phyloP scores from a whole-genome alignment of 2,888 invertebrate genomes.

The Cotesia congregata region DNA sequence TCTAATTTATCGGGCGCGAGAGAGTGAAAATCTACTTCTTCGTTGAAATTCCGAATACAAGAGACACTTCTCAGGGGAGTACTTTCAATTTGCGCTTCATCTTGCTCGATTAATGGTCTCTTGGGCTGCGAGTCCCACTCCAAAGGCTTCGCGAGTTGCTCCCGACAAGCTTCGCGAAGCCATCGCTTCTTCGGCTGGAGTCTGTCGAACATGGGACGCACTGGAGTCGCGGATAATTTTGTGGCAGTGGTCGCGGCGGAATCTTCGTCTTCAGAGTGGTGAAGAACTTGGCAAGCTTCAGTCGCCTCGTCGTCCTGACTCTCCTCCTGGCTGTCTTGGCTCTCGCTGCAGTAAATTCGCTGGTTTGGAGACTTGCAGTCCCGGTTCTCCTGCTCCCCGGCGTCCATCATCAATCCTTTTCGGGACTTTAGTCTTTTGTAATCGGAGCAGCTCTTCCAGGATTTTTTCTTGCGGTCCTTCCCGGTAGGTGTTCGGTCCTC shows the following conservation, averaged over 20 bases:
- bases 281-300: constrained; percentile 59
- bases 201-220: constrained; percentile 64
- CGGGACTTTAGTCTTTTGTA: constrained; percentile 71
- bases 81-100: constrained; percentile 17
- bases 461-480: constrained; percentile 69
- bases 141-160: constrained; percentile 72
- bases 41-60: constrained; percentile 20
- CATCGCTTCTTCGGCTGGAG: constrained; percentile 75
- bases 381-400: constrained; percentile 68
- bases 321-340: constrained; percentile 68
- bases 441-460: constrained; percentile 69
- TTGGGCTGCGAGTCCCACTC: constrained; percentile 68
- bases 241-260: constrained; percentile 39
- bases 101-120: background rate
- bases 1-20: background rate
- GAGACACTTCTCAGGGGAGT: constrained; percentile 20
- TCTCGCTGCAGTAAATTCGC: constrained; percentile 62
- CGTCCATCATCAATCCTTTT: constrained; percentile 70
- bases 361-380: constrained; percentile 60
- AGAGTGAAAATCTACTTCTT: constrained; percentile 11
- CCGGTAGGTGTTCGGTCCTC: constrained; percentile 68
- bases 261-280: constrained; percentile 66
- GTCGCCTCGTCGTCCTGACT: constrained; percentile 67
- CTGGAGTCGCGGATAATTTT: constrained; percentile 61
- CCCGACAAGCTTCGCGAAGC: constrained; percentile 73